Evolutionary conservation across 2,797 vertebrate genomes (phyloP), one percentile per base, ranked within the genome.

Genomic region (Coregonus suidteri): DNA sequence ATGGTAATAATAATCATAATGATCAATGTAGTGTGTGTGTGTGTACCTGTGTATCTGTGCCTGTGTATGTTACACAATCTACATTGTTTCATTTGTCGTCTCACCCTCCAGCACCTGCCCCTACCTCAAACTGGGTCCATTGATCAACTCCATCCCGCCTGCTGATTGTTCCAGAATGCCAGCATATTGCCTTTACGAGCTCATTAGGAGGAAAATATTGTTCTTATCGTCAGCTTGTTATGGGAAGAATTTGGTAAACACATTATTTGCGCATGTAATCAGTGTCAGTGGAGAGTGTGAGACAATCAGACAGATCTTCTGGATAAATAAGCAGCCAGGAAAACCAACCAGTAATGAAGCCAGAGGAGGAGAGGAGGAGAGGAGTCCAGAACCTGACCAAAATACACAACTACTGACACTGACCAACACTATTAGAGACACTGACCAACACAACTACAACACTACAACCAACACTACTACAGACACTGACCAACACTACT

Each of bases 161-260:
- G 77, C 82, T 89, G 84, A 89, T 84, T 82, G 85, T 81, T 83
- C 82, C 81, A 87, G 79, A 91, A 89, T 80, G 88, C 73, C 81
- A 84, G 74, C 86, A 87, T 89, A 90, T 90, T 92, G 85, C 79
- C 80, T 93, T 93, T 90, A 90, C 53, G 79, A 91, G 90, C 89
- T 90, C 51, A 81, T 93, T 93, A 91, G 82, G 75, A 82, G 81
- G 82, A 89, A 88, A 91, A 89, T 90, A 89, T 91, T 93, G 84
- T 90, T 81, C 87, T 91, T 89, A 90, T 86, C 88, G 80, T 87
- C 83, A 87, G 88, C 83, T 91, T 86, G 87, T 94, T 92, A 91
- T 75, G 77, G 78, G 76, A 70, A 74, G 84, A 86, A 90, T 89
- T 77, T 80, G 69, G 87, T 91, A 91, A 91, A 92, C 89, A 89